phyloP scores from a whole-genome alignment of 2,888 invertebrate species.

The Myathropa florea region DNA sequence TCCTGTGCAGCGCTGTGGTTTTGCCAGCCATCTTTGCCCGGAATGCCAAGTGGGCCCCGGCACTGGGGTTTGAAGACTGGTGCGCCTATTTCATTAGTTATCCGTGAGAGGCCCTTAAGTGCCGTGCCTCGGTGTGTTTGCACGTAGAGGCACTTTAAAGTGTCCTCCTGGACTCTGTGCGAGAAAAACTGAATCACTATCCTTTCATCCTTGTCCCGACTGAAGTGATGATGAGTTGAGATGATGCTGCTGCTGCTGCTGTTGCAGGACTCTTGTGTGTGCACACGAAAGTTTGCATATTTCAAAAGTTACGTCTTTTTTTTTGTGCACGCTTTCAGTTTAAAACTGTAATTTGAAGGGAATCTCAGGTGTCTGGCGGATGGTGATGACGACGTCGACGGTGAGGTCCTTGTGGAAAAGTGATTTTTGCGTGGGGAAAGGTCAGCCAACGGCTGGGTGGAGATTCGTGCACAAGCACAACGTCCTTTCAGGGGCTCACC shows the following conservation, averaged over 20 bases:
- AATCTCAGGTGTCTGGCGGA: constrained; percentile 38
- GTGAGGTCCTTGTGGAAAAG: constrained; percentile 37
- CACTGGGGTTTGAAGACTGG: not conserved
- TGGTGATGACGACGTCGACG: not conserved
- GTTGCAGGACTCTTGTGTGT: constrained; percentile 29
- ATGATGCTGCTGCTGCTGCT: not conserved
- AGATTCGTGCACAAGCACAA: not conserved
- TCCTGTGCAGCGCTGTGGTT: constrained; percentile 46
- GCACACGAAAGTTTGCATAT: constrained; percentile 59
- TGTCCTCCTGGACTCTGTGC: constrained; percentile 29
- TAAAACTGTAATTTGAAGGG: constrained; percentile 47
- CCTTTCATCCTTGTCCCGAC: constrained; percentile 24
- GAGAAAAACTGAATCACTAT: constrained; percentile 40
- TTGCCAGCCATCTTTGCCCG: constrained; percentile 42
- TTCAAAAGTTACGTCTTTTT: constrained; percentile 57
- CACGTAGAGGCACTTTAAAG: constrained; percentile 46
- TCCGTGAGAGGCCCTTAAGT: constrained; percentile 39
- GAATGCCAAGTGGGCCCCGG: constrained; percentile 12
- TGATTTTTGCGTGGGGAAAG: constrained; percentile 56
- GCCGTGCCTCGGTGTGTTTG: constrained; percentile 21
- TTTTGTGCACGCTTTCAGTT: not conserved
- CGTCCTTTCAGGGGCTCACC: not conserved
- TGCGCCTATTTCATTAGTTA: constrained; percentile 63
- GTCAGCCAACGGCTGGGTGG: constrained; percentile 17
- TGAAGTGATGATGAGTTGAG: constrained; percentile 56